Conservation (phyloP, 1,140 invertebrate genomes). For the Drosophila persimilis region DNA sequence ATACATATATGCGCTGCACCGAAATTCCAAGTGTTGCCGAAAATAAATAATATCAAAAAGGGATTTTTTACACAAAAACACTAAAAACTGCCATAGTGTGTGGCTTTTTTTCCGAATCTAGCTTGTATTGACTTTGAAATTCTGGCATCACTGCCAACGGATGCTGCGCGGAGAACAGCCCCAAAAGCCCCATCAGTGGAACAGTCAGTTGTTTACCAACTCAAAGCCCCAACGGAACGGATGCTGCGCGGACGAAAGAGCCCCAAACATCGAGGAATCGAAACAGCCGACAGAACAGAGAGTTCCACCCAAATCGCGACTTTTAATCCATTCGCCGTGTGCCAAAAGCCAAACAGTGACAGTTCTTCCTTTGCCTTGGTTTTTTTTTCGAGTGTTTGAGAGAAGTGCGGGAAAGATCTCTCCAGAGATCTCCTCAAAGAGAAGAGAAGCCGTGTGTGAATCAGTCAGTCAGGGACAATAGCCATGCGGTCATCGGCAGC, state of each 20-base stretch:
- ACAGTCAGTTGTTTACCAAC: constrained; percentile 44
- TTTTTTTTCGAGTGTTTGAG: too few relatives aligned
- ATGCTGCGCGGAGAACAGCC: neutral
- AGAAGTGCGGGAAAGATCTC: too few relatives aligned
- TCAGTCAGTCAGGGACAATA: neutral
- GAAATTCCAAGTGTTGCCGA: too few relatives aligned
- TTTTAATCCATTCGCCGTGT: neutral
- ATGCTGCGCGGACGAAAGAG: constrained; percentile 19
- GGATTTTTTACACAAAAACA: too few relatives aligned
- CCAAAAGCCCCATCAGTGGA: neutral
- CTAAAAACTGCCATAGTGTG: too few relatives aligned
- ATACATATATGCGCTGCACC: too few relatives aligned
- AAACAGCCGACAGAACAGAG: constrained; percentile 8
- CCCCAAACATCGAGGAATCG: constrained; percentile 8
- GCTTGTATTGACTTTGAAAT: too few relatives aligned
- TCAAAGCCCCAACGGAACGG: constrained; percentile 23
- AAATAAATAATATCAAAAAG: too few relatives aligned
- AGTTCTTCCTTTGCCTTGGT: too few relatives aligned
- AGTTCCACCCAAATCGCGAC: constrained; percentile 36
- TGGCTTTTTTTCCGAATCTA: too few relatives aligned
- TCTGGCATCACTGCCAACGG: neutral
- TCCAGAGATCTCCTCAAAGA: neutral
- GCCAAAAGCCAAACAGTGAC: too few relatives aligned
- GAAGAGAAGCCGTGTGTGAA: neutral
- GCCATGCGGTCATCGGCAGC: constrained; percentile 32